Evolutionary conservation across 1,140 invertebrate species (phyloP).

Genomic region (Drosophila punjabiensis): DNA sequence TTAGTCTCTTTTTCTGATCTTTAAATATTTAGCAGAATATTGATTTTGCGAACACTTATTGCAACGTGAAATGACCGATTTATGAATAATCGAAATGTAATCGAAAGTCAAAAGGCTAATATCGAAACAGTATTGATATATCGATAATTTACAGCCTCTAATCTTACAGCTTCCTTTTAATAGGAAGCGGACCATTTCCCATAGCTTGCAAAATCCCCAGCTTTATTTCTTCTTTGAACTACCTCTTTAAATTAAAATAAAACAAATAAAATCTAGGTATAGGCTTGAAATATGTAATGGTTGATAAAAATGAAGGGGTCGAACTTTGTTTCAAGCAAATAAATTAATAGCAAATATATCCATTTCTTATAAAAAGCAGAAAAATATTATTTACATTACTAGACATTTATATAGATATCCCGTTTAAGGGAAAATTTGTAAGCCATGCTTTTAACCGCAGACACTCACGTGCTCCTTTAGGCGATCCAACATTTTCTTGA

Average conservation of each 20-base stretch:
- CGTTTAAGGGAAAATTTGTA: constrained; percentile 27
- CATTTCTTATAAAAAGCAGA: background rate
- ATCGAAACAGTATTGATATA: background rate
- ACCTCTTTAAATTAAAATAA: background rate
- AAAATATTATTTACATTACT: background rate
- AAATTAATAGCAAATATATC: background rate
- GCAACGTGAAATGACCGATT: background rate
- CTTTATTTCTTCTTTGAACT: background rate
- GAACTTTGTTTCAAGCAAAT: background rate
- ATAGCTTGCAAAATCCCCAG: no score
- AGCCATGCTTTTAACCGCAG: constrained; percentile 1
- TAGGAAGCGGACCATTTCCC: no score
- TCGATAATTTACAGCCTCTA: no score
- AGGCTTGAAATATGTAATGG: background rate
- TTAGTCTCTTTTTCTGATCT: no score
- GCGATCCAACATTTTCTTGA: constrained; percentile 94
- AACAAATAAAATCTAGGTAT: background rate
- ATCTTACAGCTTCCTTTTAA: no score
- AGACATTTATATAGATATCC: background rate
- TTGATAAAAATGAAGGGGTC: background rate
- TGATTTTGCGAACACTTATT: background rate
- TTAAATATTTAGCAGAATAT: no score
- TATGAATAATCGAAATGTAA: background rate
- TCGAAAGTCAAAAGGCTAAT: background rate
- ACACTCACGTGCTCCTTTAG: constrained; percentile 93